These are phyloP conservation scores for Caenorhabditis sp. DNA, from an alignment of 2,888 invertebrate genomes.

Conservation along the genomic window DNA sequence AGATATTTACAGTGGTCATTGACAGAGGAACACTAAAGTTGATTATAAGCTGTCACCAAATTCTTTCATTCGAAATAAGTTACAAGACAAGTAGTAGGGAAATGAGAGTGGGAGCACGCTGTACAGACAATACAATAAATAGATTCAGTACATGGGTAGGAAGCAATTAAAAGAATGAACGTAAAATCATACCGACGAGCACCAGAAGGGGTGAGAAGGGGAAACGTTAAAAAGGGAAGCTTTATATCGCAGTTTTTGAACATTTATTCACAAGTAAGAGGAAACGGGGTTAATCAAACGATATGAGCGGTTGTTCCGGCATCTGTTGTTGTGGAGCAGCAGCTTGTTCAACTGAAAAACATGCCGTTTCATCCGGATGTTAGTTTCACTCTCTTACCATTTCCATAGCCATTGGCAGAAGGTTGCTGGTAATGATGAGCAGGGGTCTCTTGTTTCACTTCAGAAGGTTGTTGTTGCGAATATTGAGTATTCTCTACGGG, in stretches of 20 bases:
- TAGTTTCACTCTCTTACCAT: conserved; percentile 27
- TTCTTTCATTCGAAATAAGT: conserved; percentile 50
- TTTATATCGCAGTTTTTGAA: conserved; percentile 12
- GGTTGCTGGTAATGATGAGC: conserved; percentile 31
- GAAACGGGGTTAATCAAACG: conserved; percentile 52
- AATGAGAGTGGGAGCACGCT: conserved; percentile 7
- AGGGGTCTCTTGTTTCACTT: conserved; percentile 34
- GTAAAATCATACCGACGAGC: conserved; percentile 5
- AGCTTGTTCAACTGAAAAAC: conserved; percentile 39
- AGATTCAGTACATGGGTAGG: background rate
- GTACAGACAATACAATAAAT: conserved; percentile 61
- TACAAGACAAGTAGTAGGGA: conserved; percentile 24
- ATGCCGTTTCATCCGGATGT: background rate
- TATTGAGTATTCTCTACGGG: conserved; percentile 36
- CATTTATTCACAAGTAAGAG: background rate
- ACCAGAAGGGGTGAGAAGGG: conserved; percentile 13
- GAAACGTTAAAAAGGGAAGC: background rate
- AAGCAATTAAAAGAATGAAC: background rate
- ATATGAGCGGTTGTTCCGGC: conserved; percentile 64
- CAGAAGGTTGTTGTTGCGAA: conserved; percentile 6
- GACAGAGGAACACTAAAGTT: conserved; percentile 11
- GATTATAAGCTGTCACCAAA: conserved; percentile 22
- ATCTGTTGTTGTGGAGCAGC: conserved; percentile 27
- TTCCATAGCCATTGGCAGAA: conserved; percentile 44
- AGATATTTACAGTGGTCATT: conserved; percentile 26